A percentile compares a stretch with the other conserved stretches of the same genome.
Conservation (phyloP, 1,140 invertebrate genomes). For the Drosophila elegans region DNA sequence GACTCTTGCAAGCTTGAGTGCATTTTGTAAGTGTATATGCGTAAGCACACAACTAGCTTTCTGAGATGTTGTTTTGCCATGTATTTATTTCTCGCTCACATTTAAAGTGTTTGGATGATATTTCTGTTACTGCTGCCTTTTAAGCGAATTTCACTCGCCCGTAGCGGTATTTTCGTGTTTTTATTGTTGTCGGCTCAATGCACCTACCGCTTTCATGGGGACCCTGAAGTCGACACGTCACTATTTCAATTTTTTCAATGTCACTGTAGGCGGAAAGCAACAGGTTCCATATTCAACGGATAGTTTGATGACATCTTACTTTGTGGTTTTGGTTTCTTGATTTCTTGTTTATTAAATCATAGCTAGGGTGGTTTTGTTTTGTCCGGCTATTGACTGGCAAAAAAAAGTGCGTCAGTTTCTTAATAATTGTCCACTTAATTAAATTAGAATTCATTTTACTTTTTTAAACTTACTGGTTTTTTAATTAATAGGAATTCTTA, state of each 20-base stretch:
- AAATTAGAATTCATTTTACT: conserved; percentile 13
- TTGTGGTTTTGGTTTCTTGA: conserved; percentile 32
- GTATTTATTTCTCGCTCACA: neutral
- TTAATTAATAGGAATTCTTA: conserved; percentile 18
- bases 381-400: conserved; percentile 16
- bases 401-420: neutral
- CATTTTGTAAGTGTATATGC: conserved; percentile 5
- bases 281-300: conserved; percentile 38
- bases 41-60: conserved; percentile 12
- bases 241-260: conserved; percentile 37
- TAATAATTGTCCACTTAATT: neutral
- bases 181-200: conserved; percentile 10
- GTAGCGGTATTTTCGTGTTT: conserved; percentile 3
- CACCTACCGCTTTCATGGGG: conserved; percentile 15
- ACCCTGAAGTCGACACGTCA: neutral
- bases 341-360: conserved; percentile 43
- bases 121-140: conserved; percentile 18
- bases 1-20: conserved; percentile 16
- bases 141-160: conserved; percentile 12
- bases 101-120: conserved; percentile 2
- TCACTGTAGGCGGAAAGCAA: conserved; percentile 31
- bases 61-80: neutral
- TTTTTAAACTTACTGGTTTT: conserved; percentile 23
- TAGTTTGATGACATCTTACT: conserved; percentile 63
- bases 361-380: conserved; percentile 8